A percentile compares a stretch with the other conserved stretches of the same genome.
Conservation (phyloP, 2,113 vertebrate genomes). For the Eptesicus fuscus region DNA sequence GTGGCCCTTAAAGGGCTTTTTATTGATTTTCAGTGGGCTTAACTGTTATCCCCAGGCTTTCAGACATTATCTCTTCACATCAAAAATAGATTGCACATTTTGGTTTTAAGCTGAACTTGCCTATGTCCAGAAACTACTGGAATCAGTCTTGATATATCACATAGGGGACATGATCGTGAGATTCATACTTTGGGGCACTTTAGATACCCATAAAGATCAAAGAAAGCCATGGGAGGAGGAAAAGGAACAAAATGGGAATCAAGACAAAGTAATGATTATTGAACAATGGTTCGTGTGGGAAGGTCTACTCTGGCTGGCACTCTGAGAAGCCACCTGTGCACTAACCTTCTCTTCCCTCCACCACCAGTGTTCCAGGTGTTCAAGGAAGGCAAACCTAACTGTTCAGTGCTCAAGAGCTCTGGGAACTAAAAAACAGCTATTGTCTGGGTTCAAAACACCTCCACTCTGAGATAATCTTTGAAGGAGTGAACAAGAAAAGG, state of each 20-base stretch:
- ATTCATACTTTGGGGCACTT: not conserved
- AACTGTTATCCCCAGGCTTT: constrained; percentile 55
- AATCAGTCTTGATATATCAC: not conserved
- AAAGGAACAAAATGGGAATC: not conserved
- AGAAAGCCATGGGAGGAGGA: not conserved
- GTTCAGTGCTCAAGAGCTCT: not conserved
- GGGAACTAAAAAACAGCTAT: not conserved
- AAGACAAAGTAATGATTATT: not conserved
- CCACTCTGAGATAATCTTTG: not conserved
- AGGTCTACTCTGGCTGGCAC: not conserved
- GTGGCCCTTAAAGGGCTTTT: constrained; percentile 58
- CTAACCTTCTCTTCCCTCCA: not conserved
- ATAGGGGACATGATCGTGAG: not conserved
- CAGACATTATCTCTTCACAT: constrained; percentile 39
- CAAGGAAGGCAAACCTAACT: not conserved
- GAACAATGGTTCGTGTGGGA: not conserved
- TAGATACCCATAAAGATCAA: not conserved
- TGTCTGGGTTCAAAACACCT: not conserved
- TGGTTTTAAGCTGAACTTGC: constrained; percentile 35
- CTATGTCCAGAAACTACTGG: not conserved
- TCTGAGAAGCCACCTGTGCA: not conserved
- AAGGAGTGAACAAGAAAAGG: not conserved
- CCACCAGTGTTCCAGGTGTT: not conserved
- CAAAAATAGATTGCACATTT: constrained; percentile 48
- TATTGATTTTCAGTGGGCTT: constrained; percentile 63